Percentiles rank a stretch among this genome's conserved stretches.
Conservation (phyloP, 1,140 invertebrate species). For the Chironomus tepperi region DNA sequence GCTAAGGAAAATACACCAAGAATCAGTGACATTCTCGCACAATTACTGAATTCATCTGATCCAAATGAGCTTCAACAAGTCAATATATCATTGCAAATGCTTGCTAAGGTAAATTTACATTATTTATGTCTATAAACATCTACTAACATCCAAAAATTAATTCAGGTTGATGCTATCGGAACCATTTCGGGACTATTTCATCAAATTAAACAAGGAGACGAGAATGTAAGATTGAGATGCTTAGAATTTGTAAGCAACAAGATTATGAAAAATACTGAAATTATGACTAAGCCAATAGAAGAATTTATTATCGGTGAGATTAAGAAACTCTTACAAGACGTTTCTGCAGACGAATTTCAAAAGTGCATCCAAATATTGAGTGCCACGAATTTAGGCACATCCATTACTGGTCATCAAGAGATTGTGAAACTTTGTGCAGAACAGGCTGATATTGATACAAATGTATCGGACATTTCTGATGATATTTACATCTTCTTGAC, state of each 20-base stretch:
- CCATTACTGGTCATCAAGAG: constrained; percentile 74
- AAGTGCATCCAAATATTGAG: constrained; percentile 77
- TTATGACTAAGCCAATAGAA: constrained; percentile 46
- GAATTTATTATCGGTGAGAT: constrained; percentile 75
- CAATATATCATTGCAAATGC: constrained; percentile 54
- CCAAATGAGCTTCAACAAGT: constrained; percentile 68
- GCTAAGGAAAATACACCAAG: constrained; percentile 72
- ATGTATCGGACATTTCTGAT: constrained; percentile 61
- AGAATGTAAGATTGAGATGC: constrained; percentile 71
- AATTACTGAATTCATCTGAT: constrained; percentile 82
- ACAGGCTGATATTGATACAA: constrained; percentile 66
- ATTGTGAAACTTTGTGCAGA: constrained; percentile 75
- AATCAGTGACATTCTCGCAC: constrained; percentile 86
- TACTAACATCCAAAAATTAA: neutral
- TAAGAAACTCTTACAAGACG: constrained; percentile 82
- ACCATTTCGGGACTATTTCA: constrained; percentile 77
- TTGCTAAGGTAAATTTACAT: constrained; percentile 42
- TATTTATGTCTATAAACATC: neutral
- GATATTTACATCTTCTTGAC: constrained; percentile 73
- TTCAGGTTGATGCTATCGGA: constrained; percentile 47
- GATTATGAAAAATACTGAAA: constrained; percentile 49
- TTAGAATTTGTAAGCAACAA: constrained; percentile 82
- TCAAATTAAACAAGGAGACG: constrained; percentile 70
- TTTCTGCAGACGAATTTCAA: constrained; percentile 86
- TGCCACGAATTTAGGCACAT: constrained; percentile 68